phyloP scores from a whole-genome alignment of 1,140 invertebrate genomes.

The Platyscapa corneri region DNA sequence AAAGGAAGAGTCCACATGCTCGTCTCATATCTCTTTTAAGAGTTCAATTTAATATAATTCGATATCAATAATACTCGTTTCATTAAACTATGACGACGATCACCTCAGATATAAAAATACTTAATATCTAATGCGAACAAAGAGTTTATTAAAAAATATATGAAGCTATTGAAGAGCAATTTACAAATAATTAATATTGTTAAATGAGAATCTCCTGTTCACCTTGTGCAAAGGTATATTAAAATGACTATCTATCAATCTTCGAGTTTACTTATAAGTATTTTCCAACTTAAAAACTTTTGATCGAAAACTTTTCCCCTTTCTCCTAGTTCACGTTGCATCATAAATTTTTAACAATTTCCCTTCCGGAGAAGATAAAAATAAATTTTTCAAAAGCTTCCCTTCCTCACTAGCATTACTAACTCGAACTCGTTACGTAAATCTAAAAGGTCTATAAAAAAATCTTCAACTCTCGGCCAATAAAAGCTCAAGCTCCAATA shows the following conservation, averaged over 20 bases:
- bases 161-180: too few species aligned
- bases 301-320: not conserved
- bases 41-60: too few species aligned
- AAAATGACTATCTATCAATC: not conserved
- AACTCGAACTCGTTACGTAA: not conserved
- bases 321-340: not conserved
- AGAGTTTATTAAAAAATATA: too few species aligned
- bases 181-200: too few species aligned
- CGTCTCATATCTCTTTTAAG: too few species aligned
- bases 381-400: not conserved
- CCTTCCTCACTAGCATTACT: not conserved
- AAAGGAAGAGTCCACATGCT: too few species aligned
- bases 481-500: not conserved
- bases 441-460: constrained; percentile 2
- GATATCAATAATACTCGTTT: too few species aligned
- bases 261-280: not conserved
- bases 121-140: too few species aligned
- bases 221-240: too few species aligned
- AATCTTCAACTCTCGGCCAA: constrained; percentile 5
- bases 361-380: not conserved
- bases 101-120: too few species aligned
- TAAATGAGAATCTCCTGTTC: too few species aligned
- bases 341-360: not conserved
- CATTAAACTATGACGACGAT: too few species aligned
- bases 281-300: not conserved